These are phyloP conservation scores for Melanotaenia trifasciata DNA, from an alignment of 2,797 vertebrate genomes.

Conservation along the genomic window DNA sequence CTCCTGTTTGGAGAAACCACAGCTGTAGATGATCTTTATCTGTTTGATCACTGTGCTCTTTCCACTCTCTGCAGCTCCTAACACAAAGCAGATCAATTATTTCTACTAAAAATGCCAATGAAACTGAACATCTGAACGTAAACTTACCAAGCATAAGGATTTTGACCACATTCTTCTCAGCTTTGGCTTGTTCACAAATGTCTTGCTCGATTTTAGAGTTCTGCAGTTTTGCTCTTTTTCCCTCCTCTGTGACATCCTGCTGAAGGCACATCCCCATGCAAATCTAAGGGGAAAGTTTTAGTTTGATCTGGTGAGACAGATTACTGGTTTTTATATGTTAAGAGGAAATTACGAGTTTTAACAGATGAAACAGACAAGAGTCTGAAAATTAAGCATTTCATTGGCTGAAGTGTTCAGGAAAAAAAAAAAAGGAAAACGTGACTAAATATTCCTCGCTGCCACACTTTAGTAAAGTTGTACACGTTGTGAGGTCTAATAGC, in stretches of 20 bases:
- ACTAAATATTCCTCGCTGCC: background rate
- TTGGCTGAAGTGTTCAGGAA: background rate
- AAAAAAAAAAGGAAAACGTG: background rate
- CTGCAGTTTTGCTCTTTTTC: constrained; percentile 72
- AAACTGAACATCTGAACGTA: background rate
- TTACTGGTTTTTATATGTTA: background rate
- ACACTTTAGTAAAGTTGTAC: background rate
- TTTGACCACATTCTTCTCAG: constrained; percentile 75
- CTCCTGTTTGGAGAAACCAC: constrained; percentile 81
- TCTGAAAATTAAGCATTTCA: background rate
- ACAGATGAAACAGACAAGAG: too few species aligned
- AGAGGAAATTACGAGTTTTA: too few species aligned
- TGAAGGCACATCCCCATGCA: constrained; percentile 74
- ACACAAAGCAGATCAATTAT: background rate
- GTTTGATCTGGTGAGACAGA: background rate
- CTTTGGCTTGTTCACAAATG: constrained; percentile 72
- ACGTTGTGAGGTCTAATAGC: background rate
- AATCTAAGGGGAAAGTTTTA: constrained; percentile 43
- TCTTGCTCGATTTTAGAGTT: constrained; percentile 77
- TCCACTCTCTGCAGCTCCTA: constrained; percentile 83
- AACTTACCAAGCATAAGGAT: constrained; percentile 82
- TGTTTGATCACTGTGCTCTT: constrained; percentile 85
- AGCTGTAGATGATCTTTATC: constrained; percentile 84
- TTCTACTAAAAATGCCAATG: background rate
- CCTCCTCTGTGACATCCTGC: constrained; percentile 70